Evolutionary conservation across 2,113 vertebrate genomes (phyloP), one percentile per base, ranked within the genome.

Genomic region (Mus spicilegus): DNA sequence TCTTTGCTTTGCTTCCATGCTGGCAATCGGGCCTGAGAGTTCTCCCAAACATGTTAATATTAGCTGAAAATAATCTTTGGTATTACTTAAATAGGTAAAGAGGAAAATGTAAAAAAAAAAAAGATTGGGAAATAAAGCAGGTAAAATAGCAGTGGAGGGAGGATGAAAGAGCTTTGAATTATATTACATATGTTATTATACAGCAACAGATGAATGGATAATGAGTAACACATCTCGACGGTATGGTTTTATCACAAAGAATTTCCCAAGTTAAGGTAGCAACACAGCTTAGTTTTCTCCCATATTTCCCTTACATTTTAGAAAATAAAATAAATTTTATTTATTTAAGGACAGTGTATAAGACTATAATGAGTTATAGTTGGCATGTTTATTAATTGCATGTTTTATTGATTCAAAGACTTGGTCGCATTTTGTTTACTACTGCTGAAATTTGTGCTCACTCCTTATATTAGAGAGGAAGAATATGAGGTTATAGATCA

Each of bases 31-130:
- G 84, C 63, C 77, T 30, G 17, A 87, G 91, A 96, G 61, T 80
- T 12, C 84, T 96, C 49, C 46, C 56, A 89, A 92, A 90, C 82
- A 97, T 58, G 93, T 96, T 96, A 94, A 89, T 93, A 87, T 20
- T 67, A 54, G 12, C 63, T 93, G 90, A 93, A 97, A 95, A 87
- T 76, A 94, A 94, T 69, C 36, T 80, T 69, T 22, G 4, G 1
- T n/a, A 56, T 33, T 54, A 39, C 90, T 96, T 93, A 89, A 88
- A 75, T 81, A 90, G 63, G 42, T 77, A 70, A 92, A 69, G 77
- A 92, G 51, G 73, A 91, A 96, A 95, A 94, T 77, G 22, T 76
- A 56, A 86, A 69, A 81, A 69, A 85, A 95, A 93, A 67, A 9
- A 26, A 80, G 56, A 96, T 72, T 90, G 94, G 36, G 58, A 91